A percentile compares a stretch with the other conserved stretches of the same genome.
Evolutionary conservation across 2,888 invertebrate species (phyloP).

Genomic region (Cacoxenus indagator): DNA sequence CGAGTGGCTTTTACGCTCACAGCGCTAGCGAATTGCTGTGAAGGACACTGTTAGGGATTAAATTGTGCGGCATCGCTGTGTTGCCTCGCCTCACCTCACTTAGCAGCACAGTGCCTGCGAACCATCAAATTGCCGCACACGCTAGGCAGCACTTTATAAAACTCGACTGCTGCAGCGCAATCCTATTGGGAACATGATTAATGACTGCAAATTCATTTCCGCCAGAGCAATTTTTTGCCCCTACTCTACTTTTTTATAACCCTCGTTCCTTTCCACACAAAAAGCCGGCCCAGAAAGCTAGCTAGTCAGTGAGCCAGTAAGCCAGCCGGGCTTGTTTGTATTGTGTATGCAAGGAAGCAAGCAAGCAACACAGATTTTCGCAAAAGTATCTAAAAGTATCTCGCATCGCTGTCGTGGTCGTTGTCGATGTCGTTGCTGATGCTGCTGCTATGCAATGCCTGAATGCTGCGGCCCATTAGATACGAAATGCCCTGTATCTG

Average conservation of each 20-base stretch:
- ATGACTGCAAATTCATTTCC: conserved; percentile 62
- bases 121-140: too few relatives aligned
- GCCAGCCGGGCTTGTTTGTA: not conserved
- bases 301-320: not conserved
- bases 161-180: conserved; percentile 25
- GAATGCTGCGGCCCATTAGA: conserved; percentile 14
- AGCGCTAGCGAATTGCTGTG: not conserved
- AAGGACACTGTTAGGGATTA: conserved; percentile 13
- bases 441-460: too few relatives aligned
- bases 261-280: not conserved
- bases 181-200: conserved; percentile 62
- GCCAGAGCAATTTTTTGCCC: conserved; percentile 29
- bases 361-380: conserved; percentile 3
- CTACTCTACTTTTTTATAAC: not conserved
- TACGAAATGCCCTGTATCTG: conserved; percentile 12
- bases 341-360: not conserved
- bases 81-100: not conserved
- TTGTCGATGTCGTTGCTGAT: not conserved
- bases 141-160: conserved; percentile 5
- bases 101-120: not conserved
- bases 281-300: not conserved
- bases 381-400: conserved; percentile 7
- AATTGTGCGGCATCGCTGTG: conserved; percentile 10
- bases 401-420: not conserved
- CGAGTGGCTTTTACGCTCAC: too few relatives aligned